Evolutionary conservation across 2,888 invertebrate species (phyloP).

Genomic region (Serrognathus titanus): DNA sequence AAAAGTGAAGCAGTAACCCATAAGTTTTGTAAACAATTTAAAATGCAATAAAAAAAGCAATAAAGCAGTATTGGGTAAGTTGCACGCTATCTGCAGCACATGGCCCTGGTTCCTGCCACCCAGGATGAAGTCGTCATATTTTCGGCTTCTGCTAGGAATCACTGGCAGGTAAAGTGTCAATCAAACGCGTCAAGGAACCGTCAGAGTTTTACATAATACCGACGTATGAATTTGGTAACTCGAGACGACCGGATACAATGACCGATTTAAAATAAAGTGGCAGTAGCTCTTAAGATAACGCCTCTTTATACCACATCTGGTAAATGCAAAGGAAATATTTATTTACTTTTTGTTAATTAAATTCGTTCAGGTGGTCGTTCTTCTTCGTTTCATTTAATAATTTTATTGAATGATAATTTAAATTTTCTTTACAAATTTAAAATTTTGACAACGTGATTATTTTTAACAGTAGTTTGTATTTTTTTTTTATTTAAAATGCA

Average conservation of each 20-base stretch:
- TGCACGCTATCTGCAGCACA: constrained; percentile 12
- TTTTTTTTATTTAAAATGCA: too few relatives aligned
- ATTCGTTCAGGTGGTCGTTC: too few relatives aligned
- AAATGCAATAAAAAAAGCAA: background rate
- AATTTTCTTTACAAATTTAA: too few relatives aligned
- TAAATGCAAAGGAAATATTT: too few relatives aligned
- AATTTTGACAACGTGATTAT: too few relatives aligned
- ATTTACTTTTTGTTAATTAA: too few relatives aligned
- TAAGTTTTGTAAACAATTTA: constrained; percentile 1
- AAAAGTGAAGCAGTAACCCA: background rate
- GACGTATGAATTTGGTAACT: background rate
- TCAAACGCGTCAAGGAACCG: background rate
- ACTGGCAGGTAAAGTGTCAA: constrained; percentile 1
- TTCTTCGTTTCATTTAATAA: too few relatives aligned
- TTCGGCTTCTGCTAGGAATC: constrained; percentile 5
- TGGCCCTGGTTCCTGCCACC: constrained; percentile 12
- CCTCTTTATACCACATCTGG: too few relatives aligned
- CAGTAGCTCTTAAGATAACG: too few relatives aligned
- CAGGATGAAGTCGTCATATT: constrained; percentile 11
- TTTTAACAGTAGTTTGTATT: too few relatives aligned
- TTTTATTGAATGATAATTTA: too few relatives aligned
- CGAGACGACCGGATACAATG: background rate
- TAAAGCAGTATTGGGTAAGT: background rate
- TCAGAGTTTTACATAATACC: background rate
- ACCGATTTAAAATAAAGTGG: too few relatives aligned